Evolutionary conservation across 1,140 invertebrate genomes (phyloP).

Genomic region (Drosophila mauritiana): DNA sequence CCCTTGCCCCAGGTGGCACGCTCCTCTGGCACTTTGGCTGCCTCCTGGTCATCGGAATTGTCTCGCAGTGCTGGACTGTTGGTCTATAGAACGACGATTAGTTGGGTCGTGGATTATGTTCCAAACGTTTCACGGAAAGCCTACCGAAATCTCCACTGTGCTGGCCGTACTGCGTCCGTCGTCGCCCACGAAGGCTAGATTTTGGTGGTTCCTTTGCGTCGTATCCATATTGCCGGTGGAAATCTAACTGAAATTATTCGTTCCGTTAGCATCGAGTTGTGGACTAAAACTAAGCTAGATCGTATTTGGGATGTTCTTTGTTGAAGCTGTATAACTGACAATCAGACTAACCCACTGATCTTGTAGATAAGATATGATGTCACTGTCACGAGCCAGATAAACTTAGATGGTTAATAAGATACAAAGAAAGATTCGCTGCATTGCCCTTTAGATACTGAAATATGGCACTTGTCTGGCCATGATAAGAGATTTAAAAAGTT

Average conservation of each 20-base stretch:
- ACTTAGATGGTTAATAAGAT: not conserved
- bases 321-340: conserved; percentile 69
- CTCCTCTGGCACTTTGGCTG: conserved; percentile 56
- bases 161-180: conserved; percentile 74
- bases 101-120: conserved; percentile 32
- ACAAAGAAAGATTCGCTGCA: conserved; percentile 1
- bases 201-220: conserved; percentile 55
- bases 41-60: conserved; percentile 40
- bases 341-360: conserved; percentile 46
- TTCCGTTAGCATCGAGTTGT: conserved; percentile 37
- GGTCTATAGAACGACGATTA: conserved; percentile 55
- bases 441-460: conserved; percentile 31
- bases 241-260: conserved; percentile 4
- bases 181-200: conserved; percentile 74
- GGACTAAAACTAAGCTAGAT: conserved; percentile 29
- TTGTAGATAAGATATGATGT: conserved; percentile 49
- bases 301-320: conserved; percentile 14
- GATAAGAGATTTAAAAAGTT: conserved; percentile 1
- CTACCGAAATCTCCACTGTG: conserved; percentile 71
- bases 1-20: conserved; percentile 91
- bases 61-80: conserved; percentile 15
- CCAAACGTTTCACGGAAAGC: conserved; percentile 7
- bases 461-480: conserved; percentile 12
- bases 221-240: conserved; percentile 54
- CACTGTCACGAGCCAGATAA: conserved; percentile 48